Conservation (phyloP, 1,140 invertebrate species). For the Diabrotica undecimpunctata region DNA sequence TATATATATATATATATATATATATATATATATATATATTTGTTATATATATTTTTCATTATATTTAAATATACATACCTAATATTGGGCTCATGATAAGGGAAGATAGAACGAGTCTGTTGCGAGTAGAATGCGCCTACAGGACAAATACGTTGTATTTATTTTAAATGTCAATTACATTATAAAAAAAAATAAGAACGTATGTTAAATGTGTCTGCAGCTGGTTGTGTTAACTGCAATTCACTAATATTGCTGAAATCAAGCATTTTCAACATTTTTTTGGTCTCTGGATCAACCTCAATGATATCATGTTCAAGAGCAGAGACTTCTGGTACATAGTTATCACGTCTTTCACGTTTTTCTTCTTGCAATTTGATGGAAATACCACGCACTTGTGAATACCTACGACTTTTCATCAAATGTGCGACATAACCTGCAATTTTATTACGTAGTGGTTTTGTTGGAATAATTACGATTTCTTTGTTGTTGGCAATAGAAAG, state of each 20-base stretch:
- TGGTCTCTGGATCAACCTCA: constrained; percentile 94
- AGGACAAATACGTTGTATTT: constrained; percentile 7
- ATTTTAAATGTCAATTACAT: constrained; percentile 22
- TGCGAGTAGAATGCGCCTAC: too few species aligned
- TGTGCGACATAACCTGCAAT: constrained; percentile 99
- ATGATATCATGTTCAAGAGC: constrained; percentile 89
- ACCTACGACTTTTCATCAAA: constrained; percentile 96
- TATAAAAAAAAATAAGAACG: constrained; percentile 49
- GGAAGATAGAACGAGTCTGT: too few species aligned
- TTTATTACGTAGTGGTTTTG: constrained; percentile 95
- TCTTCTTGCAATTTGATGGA: constrained; percentile 99
- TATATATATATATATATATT: too few species aligned
- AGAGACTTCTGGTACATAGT: constrained; percentile 98
- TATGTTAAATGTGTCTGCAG: constrained; percentile 62
- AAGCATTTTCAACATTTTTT: constrained; percentile 97
- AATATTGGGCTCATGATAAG: too few species aligned
- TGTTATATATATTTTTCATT: too few species aligned
- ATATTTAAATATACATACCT: too few species aligned
- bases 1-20: too few species aligned
- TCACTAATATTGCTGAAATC: constrained; percentile 88
- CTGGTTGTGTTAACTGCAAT: constrained; percentile 76
- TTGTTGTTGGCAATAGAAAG: too few species aligned
- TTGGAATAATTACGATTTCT: constrained; percentile 98
- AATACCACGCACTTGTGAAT: constrained; percentile 95
- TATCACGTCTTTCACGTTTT: constrained; percentile 96